phyloP scores from a whole-genome alignment of 2,888 invertebrate genomes.

The Archaeoteleia sp. region DNA sequence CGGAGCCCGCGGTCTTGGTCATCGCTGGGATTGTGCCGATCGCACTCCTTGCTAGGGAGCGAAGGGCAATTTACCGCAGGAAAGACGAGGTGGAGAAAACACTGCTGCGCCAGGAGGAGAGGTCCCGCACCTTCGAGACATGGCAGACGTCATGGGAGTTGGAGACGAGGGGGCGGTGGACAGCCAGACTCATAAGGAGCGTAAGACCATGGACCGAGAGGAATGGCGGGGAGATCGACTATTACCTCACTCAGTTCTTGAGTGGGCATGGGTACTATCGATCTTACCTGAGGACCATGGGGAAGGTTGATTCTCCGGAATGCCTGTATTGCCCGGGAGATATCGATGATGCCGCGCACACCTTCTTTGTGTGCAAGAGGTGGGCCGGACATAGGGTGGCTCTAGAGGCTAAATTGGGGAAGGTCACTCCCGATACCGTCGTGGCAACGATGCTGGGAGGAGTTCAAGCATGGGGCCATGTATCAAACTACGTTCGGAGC shows the following conservation, averaged over 20 bases:
- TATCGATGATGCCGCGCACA: slow-evolving; percentile 49
- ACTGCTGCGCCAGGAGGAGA: background rate
- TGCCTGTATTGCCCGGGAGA: slow-evolving; percentile 27
- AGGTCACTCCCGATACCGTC: no score
- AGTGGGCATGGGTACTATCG: slow-evolving; percentile 13
- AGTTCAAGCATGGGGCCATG: no score
- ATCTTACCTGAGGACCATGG: slow-evolving; percentile 42
- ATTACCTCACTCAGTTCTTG: slow-evolving; percentile 19
- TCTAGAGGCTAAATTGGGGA: slow-evolving; percentile 5
- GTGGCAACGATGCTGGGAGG: no score
- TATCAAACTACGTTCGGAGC: no score
- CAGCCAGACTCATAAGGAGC: background rate
- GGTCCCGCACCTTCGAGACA: background rate
- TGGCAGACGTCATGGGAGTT: no score
- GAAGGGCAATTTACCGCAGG: slow-evolving; percentile 5
- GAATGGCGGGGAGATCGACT: slow-evolving; percentile 15
- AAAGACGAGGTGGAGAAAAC: no score
- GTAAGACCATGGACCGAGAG: slow-evolving; percentile 11
- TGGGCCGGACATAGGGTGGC: slow-evolving; percentile 34
- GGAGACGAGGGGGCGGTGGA: slow-evolving; percentile 34
- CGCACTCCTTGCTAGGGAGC: slow-evolving; percentile 37
- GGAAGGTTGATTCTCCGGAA: slow-evolving; percentile 12
- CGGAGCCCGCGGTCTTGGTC: slow-evolving; percentile 49
- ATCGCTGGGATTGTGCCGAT: slow-evolving; percentile 33
- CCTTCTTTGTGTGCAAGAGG: slow-evolving; percentile 43